phyloP scores from a whole-genome alignment of 2,113 vertebrate species.

The Cyphomyrus plagiostoma region DNA sequence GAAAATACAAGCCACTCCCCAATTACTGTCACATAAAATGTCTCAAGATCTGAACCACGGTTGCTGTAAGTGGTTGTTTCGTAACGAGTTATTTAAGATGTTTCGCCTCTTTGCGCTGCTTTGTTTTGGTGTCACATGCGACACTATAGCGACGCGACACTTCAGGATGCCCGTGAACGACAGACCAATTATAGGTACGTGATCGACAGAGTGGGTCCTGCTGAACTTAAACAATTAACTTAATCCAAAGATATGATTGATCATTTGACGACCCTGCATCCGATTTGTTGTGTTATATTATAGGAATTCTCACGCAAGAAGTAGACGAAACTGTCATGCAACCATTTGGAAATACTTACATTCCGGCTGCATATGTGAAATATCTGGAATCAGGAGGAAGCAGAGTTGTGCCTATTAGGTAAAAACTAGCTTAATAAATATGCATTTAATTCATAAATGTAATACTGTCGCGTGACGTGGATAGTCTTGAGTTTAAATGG shows the following conservation, averaged over 20 bases:
- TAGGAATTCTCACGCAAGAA: slow-evolving; percentile 65
- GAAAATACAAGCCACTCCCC: slow-evolving; percentile 12
- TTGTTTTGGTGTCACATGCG: neutral
- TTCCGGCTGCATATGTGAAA: slow-evolving; percentile 67
- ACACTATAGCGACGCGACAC: slow-evolving; percentile 3
- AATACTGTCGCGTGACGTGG: neutral
- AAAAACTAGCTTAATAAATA: slow-evolving; percentile 6
- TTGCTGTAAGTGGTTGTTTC: neutral
- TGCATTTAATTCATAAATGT: neutral
- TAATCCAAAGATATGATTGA: neutral
- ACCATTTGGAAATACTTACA: slow-evolving; percentile 60
- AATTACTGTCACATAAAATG: neutral
- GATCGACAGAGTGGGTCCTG: neutral
- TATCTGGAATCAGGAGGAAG: slow-evolving; percentile 66
- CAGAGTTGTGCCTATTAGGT: slow-evolving; percentile 68
- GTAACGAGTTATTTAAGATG: slow-evolving; percentile 7
- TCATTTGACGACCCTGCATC: neutral
- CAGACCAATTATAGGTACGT: slow-evolving; percentile 57
- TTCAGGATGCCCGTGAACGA: slow-evolving; percentile 34
- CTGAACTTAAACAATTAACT: neutral
- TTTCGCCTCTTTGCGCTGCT: neutral
- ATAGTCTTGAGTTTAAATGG: neutral
- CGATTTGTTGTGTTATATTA: neutral
- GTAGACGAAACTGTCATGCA: slow-evolving; percentile 51
- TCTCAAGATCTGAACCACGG: neutral